Conservation (phyloP, 2,797 vertebrate genomes). For the Spinus olivaceus region DNA sequence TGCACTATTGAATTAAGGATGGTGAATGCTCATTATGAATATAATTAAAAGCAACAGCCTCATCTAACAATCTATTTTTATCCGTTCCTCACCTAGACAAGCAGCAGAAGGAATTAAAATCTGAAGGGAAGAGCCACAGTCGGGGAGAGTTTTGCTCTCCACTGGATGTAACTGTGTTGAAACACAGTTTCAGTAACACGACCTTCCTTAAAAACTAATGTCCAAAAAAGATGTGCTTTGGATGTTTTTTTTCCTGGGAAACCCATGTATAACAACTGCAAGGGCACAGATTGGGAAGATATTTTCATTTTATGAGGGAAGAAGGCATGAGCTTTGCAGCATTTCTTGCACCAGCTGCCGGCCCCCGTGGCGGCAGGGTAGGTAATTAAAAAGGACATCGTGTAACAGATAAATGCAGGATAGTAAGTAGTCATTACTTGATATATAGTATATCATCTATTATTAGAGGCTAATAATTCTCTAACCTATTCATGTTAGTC, state of each 20-base stretch:
- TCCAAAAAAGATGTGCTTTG: background rate
- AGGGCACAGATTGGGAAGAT: background rate
- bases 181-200: background rate
- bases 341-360: background rate
- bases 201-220: background rate
- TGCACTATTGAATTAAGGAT: constrained; percentile 46
- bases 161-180: accelerated
- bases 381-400: constrained; percentile 46
- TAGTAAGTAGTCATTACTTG: constrained; percentile 47
- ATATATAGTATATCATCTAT: constrained; percentile 53
- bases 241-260: background rate
- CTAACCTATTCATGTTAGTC: constrained; percentile 48
- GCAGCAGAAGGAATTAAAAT: constrained; percentile 17
- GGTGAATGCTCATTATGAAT: constrained; percentile 23
- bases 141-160: background rate
- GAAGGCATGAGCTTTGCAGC: background rate
- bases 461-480: constrained; percentile 62
- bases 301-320: background rate
- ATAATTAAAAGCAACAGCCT: constrained; percentile 50
- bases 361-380: background rate
- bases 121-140: background rate
- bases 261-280: background rate
- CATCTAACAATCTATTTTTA: constrained; percentile 49
- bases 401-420: constrained; percentile 55
- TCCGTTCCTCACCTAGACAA: constrained; percentile 22